A percentile compares a stretch with the other conserved stretches of the same genome.
Evolutionary conservation across 2,888 invertebrate genomes (phyloP).

Genomic region (Drosophila acutilabella): DNA sequence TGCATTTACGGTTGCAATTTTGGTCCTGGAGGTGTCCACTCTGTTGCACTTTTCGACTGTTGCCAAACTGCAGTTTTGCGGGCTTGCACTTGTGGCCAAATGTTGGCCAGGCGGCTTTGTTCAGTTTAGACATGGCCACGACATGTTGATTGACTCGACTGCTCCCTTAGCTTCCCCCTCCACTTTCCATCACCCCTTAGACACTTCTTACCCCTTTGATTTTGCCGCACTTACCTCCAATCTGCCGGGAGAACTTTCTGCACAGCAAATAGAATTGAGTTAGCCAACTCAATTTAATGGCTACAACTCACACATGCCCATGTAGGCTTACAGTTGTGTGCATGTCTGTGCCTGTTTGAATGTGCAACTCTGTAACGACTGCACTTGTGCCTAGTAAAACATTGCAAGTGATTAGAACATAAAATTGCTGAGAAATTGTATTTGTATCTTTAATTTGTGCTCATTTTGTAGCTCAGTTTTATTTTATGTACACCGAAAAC

Average conservation of each 20-base stretch:
- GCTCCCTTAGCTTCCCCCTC: background rate
- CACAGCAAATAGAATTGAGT: slow-evolving; percentile 1
- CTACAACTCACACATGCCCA: background rate
- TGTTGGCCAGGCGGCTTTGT: slow-evolving; percentile 80
- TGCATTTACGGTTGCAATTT: slow-evolving; percentile 49
- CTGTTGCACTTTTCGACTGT: slow-evolving; percentile 69
- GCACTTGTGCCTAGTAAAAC: background rate
- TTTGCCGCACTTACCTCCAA: background rate
- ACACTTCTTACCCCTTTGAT: slow-evolving; percentile 1
- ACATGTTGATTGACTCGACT: slow-evolving; percentile 76
- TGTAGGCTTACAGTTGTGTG: background rate
- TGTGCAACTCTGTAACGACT: background rate
- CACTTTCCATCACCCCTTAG: background rate
- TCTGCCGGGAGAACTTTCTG: background rate
- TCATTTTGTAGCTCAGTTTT: background rate
- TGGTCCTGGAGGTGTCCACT: slow-evolving; percentile 35
- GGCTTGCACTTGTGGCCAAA: slow-evolving; percentile 85
- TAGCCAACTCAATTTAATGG: slow-evolving; percentile 27
- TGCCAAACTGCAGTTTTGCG: slow-evolving; percentile 75
- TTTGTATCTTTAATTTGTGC: background rate
- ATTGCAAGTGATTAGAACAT: slow-evolving; percentile 4
- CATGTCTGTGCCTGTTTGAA: background rate
- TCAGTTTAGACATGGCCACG: slow-evolving; percentile 69
- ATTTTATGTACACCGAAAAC: no score
- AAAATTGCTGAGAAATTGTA: background rate